Percentiles rank a stretch among this genome's conserved stretches.
Conservation (phyloP, 1,140 invertebrate species). For the Platorchestia sp. region DNA sequence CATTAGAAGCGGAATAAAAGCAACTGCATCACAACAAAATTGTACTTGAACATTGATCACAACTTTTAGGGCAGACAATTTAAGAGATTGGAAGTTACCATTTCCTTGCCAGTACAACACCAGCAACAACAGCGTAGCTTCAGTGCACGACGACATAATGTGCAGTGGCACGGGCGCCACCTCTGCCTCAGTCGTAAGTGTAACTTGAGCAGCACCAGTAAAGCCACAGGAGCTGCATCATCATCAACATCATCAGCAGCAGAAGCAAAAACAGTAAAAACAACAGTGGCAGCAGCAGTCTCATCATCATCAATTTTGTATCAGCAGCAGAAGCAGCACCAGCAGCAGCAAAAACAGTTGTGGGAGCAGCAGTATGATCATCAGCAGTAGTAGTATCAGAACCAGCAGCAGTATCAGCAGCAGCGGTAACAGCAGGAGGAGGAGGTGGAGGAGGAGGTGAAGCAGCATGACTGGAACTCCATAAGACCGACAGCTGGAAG, state of each 20-base stretch:
- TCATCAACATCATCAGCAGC: background rate
- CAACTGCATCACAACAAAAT: too few relatives aligned
- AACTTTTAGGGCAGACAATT: background rate
- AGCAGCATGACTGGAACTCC: constrained; percentile 16
- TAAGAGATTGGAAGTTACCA: background rate
- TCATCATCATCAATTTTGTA: too few relatives aligned
- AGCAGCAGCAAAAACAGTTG: too few relatives aligned
- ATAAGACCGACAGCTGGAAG: constrained; percentile 51
- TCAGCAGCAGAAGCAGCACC: too few relatives aligned
- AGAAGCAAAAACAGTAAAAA: background rate
- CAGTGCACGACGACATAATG: too few relatives aligned
- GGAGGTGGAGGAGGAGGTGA: background rate
- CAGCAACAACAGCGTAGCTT: background rate
- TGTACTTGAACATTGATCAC: too few relatives aligned
- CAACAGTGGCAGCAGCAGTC: background rate
- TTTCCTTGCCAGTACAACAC: background rate
- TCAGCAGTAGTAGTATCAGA: background rate
- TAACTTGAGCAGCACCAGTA: background rate
- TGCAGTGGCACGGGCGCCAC: too few relatives aligned
- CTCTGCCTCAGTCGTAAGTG: too few relatives aligned
- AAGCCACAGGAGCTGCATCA: background rate
- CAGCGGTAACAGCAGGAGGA: background rate
- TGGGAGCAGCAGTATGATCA: background rate
- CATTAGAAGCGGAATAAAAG: too few relatives aligned
- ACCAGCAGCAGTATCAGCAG: background rate